Evolutionary conservation across 2,888 invertebrate species (phyloP).

Genomic region (Psylliodes chrysocephalus): DNA sequence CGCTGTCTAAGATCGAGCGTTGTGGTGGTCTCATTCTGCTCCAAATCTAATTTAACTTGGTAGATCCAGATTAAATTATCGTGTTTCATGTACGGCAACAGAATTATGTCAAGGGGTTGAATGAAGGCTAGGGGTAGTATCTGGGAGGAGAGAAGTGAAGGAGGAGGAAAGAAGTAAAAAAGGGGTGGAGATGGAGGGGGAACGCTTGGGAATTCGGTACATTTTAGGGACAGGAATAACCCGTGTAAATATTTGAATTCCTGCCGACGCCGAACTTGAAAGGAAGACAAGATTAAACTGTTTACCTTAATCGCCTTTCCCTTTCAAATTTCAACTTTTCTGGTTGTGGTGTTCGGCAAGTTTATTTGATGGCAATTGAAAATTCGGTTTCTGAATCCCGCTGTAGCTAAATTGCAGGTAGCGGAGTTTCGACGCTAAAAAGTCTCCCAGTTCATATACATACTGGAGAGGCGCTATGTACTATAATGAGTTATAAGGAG

Average conservation of each 20-base stretch:
- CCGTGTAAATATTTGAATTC: conserved; percentile 43
- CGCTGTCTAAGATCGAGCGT: conserved; percentile 20
- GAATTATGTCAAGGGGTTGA: conserved; percentile 37
- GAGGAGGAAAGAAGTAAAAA: neutral
- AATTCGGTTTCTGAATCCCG: neutral
- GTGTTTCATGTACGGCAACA: conserved; percentile 41
- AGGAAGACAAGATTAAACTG: conserved; percentile 37
- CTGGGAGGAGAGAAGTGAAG: neutral
- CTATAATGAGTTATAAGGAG: too few relatives aligned
- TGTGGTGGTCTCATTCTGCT: conserved; percentile 34
- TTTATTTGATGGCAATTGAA: neutral
- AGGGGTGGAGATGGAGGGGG: conserved; percentile 4
- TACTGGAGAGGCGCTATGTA: too few relatives aligned
- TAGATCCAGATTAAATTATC: conserved; percentile 42
- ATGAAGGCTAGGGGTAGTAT: conserved; percentile 1
- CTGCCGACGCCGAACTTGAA: conserved; percentile 19
- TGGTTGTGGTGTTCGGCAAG: neutral
- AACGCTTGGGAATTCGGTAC: conserved; percentile 24
- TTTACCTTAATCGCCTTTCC: conserved; percentile 39
- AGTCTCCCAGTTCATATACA: too few relatives aligned
- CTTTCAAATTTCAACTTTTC: conserved; percentile 27
- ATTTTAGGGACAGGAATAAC: conserved; percentile 34
- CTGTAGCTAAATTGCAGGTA: neutral
- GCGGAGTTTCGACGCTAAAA: too few relatives aligned
- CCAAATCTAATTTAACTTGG: conserved; percentile 40